Evolutionary conservation across 2,797 vertebrate genomes (phyloP).

Genomic region (Prionace glauca): DNA sequence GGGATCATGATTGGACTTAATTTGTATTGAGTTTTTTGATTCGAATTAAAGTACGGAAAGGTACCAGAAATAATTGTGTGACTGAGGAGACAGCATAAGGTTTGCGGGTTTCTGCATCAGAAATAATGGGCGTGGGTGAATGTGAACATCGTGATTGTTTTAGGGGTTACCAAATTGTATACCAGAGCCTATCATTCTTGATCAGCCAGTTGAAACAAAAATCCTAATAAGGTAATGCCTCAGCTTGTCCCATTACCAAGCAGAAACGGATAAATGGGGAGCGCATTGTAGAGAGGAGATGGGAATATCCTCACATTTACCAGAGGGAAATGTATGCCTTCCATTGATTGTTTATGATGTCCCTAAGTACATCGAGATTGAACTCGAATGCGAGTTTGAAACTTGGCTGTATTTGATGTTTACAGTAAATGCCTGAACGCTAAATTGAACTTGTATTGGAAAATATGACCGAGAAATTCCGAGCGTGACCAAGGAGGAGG

Average conservation of each 20-base stretch:
- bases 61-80: no score
- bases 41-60: no score
- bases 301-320: background rate
- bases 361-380: background rate
- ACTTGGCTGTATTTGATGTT: background rate
- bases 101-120: background rate
- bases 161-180: background rate
- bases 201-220: background rate
- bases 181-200: background rate
- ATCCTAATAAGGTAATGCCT: background rate
- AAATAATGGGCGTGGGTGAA: background rate
- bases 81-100: background rate
- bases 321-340: background rate
- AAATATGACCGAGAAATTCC: conserved; percentile 5
- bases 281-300: no score
- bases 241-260: background rate
- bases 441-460: background rate
- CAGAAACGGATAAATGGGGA: background rate
- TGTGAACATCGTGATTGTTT: background rate
- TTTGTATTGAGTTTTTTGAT: no score
- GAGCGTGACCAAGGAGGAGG: background rate
- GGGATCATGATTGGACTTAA: no score
- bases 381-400: background rate
- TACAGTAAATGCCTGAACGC: background rate
- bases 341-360: background rate